These are phyloP conservation scores for Panopea generosa DNA, from an alignment of 2,888 invertebrate species.

Conservation along the genomic window DNA sequence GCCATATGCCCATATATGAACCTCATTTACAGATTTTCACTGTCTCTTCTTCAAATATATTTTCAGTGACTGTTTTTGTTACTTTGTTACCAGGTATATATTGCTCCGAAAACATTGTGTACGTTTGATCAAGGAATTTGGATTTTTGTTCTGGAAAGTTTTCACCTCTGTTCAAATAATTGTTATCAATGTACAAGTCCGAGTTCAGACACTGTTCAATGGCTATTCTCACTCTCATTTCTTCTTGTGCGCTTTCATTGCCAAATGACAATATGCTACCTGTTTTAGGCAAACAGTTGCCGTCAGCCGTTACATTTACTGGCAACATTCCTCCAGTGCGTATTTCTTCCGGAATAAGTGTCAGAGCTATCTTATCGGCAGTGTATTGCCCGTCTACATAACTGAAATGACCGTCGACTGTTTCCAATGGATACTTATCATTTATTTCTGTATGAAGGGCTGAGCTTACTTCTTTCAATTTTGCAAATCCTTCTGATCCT, in stretches of 20 bases:
- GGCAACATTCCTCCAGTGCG: constrained; percentile 25
- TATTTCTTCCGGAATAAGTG: constrained; percentile 35
- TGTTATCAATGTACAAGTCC: constrained; percentile 35
- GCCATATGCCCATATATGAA: constrained; percentile 44
- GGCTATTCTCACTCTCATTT: constrained; percentile 39
- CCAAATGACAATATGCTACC: constrained; percentile 29
- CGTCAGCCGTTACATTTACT: constrained; percentile 21
- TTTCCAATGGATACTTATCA: no score
- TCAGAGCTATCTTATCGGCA: constrained; percentile 38
- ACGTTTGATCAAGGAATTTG: constrained; percentile 27
- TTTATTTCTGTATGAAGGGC: constrained; percentile 34
- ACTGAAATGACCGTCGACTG: no score
- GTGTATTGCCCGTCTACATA: no score
- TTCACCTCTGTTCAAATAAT: constrained; percentile 42
- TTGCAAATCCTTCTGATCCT: constrained; percentile 33
- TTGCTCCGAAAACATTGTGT: constrained; percentile 39
- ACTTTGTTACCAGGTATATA: constrained; percentile 41
- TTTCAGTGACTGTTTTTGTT: constrained; percentile 36
- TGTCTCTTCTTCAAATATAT: constrained; percentile 36
- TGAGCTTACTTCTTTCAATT: constrained; percentile 26
- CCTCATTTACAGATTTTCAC: constrained; percentile 29
- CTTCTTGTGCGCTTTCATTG: constrained; percentile 33
- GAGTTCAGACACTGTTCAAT: constrained; percentile 35
- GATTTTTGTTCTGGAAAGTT: constrained; percentile 35
- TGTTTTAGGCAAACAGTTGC: constrained; percentile 37